phyloP scores from a whole-genome alignment of 2,113 vertebrate species.

The Atrichornis clamosus region DNA sequence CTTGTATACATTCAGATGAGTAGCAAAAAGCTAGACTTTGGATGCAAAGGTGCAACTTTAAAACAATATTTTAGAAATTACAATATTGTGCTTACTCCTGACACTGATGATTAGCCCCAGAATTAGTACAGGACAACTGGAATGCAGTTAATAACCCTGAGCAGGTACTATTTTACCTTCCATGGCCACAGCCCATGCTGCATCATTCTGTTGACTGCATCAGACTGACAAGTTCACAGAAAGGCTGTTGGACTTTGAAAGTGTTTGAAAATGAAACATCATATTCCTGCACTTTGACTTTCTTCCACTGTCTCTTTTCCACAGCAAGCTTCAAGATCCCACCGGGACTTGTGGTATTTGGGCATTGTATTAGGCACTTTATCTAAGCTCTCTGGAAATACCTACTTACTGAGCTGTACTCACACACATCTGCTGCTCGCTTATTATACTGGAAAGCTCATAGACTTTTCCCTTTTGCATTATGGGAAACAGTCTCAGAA shows the following conservation, averaged over 20 bases:
- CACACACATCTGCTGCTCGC: background rate
- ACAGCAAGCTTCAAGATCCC: background rate
- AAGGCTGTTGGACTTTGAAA: background rate
- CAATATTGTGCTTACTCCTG: background rate
- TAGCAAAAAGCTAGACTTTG: background rate
- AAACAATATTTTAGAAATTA: background rate
- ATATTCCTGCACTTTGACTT: background rate
- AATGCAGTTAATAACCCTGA: background rate
- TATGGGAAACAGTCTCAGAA: conserved; percentile 11
- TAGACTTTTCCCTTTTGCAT: background rate
- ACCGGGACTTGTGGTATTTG: background rate
- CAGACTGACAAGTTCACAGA: background rate
- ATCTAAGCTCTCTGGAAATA: conserved; percentile 26
- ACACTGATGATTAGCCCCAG: background rate
- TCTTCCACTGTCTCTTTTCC: background rate
- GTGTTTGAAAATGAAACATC: background rate
- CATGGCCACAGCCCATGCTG: background rate
- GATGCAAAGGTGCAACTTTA: background rate
- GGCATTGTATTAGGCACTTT: conserved; percentile 11
- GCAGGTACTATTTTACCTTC: background rate
- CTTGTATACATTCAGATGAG: background rate
- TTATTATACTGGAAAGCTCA: background rate
- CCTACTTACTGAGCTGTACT: background rate
- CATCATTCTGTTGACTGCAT: background rate
- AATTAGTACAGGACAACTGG: background rate